Percentiles rank a stretch among this genome's conserved stretches.
phyloP scores from a whole-genome alignment of 2,797 vertebrate genomes.

The Channallabes apus region DNA sequence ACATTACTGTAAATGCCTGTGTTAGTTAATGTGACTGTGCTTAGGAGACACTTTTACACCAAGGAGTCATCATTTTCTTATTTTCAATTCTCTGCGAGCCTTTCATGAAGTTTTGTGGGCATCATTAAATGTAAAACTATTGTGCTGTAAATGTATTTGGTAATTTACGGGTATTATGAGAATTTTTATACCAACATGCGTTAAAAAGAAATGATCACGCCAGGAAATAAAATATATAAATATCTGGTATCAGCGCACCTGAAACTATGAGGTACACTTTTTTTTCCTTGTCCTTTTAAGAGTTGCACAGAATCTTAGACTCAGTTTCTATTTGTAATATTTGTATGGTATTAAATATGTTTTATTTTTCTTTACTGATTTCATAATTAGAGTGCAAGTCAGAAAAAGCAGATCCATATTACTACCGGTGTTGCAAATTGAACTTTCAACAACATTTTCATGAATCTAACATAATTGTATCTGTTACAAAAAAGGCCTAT shows the following conservation, averaged over 20 bases:
- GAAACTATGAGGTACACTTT: too few species aligned
- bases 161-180: background rate
- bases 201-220: too few species aligned
- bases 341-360: background rate
- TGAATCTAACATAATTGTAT: background rate
- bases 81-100: background rate
- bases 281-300: too few species aligned
- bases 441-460: background rate
- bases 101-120: background rate
- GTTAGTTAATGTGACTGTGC: background rate
- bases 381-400: background rate
- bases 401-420: background rate
- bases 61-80: background rate
- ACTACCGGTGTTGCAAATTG: background rate
- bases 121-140: background rate
- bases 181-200: background rate
- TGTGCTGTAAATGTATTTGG: background rate
- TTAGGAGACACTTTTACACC: background rate
- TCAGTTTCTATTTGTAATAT: background rate
- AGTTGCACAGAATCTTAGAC: background rate
- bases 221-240: too few species aligned
- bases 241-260: too few species aligned
- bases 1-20: background rate
- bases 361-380: background rate
- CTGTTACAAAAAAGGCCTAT: background rate